Base-by-base conservation (phyloP, 2,888 invertebrate genomes). In the Eulithis testata region DNA sequence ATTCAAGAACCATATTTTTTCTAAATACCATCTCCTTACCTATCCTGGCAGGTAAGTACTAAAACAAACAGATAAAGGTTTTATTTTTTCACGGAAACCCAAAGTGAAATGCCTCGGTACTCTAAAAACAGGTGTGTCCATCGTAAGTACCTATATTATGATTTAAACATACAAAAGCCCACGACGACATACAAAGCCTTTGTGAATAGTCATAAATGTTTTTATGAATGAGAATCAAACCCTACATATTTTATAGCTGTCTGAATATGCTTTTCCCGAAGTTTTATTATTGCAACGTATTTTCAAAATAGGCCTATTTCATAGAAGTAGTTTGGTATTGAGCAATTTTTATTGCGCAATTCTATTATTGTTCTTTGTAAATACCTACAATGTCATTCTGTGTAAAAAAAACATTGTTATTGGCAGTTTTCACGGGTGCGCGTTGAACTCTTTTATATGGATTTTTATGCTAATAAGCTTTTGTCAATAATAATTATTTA, bases 381-480 rank as follows among this genome's bases (percentile, higher is more conserved):
- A 31, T 31, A 31, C 31, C 31, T 31, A 31, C 6, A 31, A 21
- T 21, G 31, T 31, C 31, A 31, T 31, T 31, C 31, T 1, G 31
- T 31, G 31, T 6, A 31, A 31, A 31, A 31, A 31, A 31, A 31
- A 40, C 40, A 11, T 21, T 9, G 12, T 12, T 7, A n/a, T 31
- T 2, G n/a, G 8, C 50, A 3, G 9, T 0, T n/a, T 40, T 27
- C 8, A 40, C 3, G 21, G 43, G 36, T 47, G 40, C 53, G 63
- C 63, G 63, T 63, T 63, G 52, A 63, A 52, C 12, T 63, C 63
- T 52, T 63, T 53, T 51, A 44, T 45, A 56, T 44, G n/a, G 55
- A n/a, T n/a, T 53, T 58, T 47, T 37, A 12, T 47, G 12, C 14
- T 49, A 9, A 7, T 31, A 31, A 49, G 11, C 21, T 49, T 49